phyloP scores from a whole-genome alignment of 2,888 invertebrate species.

The Koerneria pararmatus region DNA sequence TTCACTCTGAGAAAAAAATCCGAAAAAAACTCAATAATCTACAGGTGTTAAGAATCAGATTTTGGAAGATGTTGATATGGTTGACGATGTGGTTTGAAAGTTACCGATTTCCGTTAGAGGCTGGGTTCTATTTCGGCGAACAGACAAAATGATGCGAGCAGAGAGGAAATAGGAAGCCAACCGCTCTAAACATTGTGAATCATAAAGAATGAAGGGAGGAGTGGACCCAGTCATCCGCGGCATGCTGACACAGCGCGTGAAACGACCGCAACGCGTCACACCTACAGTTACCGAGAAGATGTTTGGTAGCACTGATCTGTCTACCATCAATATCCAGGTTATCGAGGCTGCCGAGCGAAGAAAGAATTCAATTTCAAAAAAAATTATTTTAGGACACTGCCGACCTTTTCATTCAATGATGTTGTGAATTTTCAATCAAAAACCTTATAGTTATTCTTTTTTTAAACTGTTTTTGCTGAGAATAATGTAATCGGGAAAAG shows the following conservation, averaged over 20 bases:
- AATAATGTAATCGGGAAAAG: no score
- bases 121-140: no score
- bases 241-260: slow-evolving; percentile 43
- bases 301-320: slow-evolving; percentile 72
- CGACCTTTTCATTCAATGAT: background rate
- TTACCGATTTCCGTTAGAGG: no score
- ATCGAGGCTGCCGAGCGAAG: no score
- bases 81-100: no score
- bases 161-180: no score
- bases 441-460: background rate
- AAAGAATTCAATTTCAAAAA: slow-evolving; percentile 70
- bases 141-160: no score
- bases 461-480: background rate
- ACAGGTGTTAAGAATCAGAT: no score
- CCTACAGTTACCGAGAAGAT: slow-evolving; percentile 86
- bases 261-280: slow-evolving; percentile 75
- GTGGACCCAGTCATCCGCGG: slow-evolving; percentile 79
- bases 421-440: background rate
- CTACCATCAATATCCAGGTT: slow-evolving; percentile 84
- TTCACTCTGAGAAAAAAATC: no score
- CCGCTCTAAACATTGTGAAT: no score
- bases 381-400: background rate
- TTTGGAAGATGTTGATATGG: no score
- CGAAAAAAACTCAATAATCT: no score
- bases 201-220: slow-evolving; percentile 82